phyloP scores from a whole-genome alignment of 2,797 vertebrate genomes.

The Takifugu rubripes region DNA sequence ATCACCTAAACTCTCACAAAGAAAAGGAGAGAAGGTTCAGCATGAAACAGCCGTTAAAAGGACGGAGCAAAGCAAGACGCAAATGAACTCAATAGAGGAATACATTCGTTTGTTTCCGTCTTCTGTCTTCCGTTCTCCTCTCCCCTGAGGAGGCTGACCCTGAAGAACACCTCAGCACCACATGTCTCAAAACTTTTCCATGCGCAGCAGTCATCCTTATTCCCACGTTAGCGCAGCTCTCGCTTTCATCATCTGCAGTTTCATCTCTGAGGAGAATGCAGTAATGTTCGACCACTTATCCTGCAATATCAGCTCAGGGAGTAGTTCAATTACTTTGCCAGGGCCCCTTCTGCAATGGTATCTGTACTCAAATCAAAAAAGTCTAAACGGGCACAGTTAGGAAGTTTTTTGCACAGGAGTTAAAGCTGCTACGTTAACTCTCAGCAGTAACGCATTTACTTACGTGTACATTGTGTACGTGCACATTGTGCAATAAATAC shows the following conservation, averaged over 20 bases:
- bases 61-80: constrained; percentile 1
- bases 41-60: no score
- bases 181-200: constrained; percentile 1
- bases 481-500: no score
- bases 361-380: no score
- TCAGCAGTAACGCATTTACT: no score
- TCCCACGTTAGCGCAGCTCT: constrained; percentile 9
- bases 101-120: constrained; percentile 13
- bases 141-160: background rate
- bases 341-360: background rate
- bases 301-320: background rate
- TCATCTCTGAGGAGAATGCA: constrained; percentile 1
- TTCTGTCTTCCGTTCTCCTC: background rate
- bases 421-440: no score
- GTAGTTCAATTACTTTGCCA: background rate
- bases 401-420: no score
- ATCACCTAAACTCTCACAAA: no score
- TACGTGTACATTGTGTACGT: no score
- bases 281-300: background rate
- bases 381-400: background rate
- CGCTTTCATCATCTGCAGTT: constrained; percentile 14
- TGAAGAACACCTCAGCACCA: background rate
- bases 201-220: constrained; percentile 4
- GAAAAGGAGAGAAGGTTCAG: no score
- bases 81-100: constrained; percentile 10